Conservation (phyloP, 2,797 vertebrate genomes). For the Threskiornis aethiopicus region DNA sequence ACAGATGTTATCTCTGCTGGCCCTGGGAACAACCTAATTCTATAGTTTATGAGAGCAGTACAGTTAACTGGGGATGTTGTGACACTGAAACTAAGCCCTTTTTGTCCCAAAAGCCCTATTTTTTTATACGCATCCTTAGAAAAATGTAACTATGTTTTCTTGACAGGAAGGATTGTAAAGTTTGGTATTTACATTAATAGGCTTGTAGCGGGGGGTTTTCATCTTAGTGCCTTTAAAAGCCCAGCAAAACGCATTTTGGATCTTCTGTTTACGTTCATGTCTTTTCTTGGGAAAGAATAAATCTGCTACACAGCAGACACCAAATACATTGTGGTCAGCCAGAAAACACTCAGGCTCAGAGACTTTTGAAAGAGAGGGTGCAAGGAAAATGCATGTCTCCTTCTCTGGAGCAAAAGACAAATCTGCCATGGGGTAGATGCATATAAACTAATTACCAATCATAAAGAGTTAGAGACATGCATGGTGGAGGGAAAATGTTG, state of each 20-base stretch:
- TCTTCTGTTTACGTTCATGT: slow-evolving; percentile 65
- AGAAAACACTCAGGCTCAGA: background rate
- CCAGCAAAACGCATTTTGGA: slow-evolving; percentile 42
- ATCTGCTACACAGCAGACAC: slow-evolving; percentile 27
- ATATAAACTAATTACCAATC: background rate
- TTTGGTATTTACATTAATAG: slow-evolving; percentile 65
- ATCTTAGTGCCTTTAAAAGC: slow-evolving; percentile 53
- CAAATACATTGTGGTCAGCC: background rate
- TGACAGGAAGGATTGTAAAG: slow-evolving; percentile 70
- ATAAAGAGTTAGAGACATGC: background rate
- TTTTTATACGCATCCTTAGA: slow-evolving; percentile 13
- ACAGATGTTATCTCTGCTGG: slow-evolving; percentile 37
- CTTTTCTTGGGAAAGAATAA: slow-evolving; percentile 64
- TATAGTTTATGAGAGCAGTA: background rate
- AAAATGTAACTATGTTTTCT: slow-evolving; percentile 66
- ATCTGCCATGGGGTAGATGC: background rate
- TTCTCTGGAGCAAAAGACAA: background rate
- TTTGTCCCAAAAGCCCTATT: slow-evolving; percentile 29
- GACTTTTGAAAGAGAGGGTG: background rate
- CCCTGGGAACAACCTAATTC: slow-evolving; percentile 22
- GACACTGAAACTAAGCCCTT: slow-evolving; percentile 32
- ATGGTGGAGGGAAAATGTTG: background rate
- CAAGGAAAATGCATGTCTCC: background rate
- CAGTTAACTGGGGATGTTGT: background rate
- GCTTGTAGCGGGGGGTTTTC: background rate